Conservation (phyloP, 2,797 vertebrate genomes). For the Danio jaintianensis region DNA sequence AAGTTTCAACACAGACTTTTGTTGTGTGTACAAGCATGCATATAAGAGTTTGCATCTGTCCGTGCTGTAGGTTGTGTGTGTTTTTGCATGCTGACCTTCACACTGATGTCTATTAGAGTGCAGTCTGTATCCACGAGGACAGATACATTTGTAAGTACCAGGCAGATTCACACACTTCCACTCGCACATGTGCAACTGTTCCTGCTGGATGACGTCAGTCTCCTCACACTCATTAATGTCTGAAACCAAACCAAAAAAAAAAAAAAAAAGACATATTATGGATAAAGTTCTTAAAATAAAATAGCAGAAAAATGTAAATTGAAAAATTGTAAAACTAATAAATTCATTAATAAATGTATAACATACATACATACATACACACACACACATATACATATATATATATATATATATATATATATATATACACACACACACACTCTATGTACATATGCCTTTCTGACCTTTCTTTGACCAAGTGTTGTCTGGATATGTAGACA, state of each 20-base stretch:
- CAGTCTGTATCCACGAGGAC: conserved; percentile 69
- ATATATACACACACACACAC: too few relatives aligned
- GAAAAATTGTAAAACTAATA: neutral
- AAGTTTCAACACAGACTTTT: neutral
- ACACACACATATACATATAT: too few relatives aligned
- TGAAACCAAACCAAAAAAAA: conserved; percentile 51
- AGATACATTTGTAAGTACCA: conserved; percentile 72
- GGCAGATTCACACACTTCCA: conserved; percentile 74
- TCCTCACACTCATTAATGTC: conserved; percentile 74
- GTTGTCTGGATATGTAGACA: neutral
- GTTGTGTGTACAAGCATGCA: neutral
- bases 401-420: too few relatives aligned
- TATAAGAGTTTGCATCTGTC: too few relatives aligned
- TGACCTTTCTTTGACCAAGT: too few relatives aligned
- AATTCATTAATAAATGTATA: too few relatives aligned
- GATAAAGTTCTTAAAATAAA: neutral
- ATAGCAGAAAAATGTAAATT: neutral
- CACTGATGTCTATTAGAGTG: conserved; percentile 64
- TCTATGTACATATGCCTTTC: neutral
- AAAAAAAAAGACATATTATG: too few relatives aligned
- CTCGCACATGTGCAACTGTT: conserved; percentile 60
- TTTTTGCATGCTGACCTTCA: conserved; percentile 61
- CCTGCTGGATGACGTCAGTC: conserved; percentile 22
- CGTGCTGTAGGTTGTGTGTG: neutral
- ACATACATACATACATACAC: too few relatives aligned